phyloP scores from a whole-genome alignment of 2,888 invertebrate genomes.

The Chaetogeoica ovagalla region DNA sequence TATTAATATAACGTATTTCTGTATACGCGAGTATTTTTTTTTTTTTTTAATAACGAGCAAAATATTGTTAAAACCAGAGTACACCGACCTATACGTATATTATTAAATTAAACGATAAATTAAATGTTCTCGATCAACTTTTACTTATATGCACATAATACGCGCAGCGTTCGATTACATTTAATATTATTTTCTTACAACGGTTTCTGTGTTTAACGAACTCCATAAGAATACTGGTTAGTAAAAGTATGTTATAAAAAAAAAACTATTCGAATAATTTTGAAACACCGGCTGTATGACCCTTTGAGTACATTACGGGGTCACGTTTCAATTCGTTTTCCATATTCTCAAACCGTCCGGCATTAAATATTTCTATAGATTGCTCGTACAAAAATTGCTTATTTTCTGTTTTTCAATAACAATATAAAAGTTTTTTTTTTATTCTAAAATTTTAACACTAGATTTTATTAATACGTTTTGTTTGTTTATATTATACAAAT shows the following conservation, averaged over 20 bases:
- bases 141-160: background rate
- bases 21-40: background rate
- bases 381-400: background rate
- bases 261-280: conserved; percentile 27
- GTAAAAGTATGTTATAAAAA: conserved; percentile 46
- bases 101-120: conserved; percentile 36
- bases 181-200: conserved; percentile 6
- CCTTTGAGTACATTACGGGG: conserved; percentile 16
- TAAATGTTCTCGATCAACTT: conserved; percentile 45
- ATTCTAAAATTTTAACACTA: too few species aligned
- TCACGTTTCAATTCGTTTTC: conserved; percentile 39
- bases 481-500: too few species aligned
- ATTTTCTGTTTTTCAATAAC: background rate
- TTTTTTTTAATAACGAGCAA: conserved; percentile 37
- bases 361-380: conserved; percentile 22
- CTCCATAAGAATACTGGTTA: conserved; percentile 45
- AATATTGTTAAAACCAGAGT: conserved; percentile 25
- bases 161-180: conserved; percentile 13
- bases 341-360: background rate
- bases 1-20: background rate
- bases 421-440: too few species aligned
- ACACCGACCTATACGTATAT: background rate
- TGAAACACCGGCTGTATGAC: conserved; percentile 36
- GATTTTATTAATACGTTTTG: too few species aligned
- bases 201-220: conserved; percentile 43